phyloP scores from a whole-genome alignment of 2,797 vertebrate genomes.

The Nyctibius grandis region DNA sequence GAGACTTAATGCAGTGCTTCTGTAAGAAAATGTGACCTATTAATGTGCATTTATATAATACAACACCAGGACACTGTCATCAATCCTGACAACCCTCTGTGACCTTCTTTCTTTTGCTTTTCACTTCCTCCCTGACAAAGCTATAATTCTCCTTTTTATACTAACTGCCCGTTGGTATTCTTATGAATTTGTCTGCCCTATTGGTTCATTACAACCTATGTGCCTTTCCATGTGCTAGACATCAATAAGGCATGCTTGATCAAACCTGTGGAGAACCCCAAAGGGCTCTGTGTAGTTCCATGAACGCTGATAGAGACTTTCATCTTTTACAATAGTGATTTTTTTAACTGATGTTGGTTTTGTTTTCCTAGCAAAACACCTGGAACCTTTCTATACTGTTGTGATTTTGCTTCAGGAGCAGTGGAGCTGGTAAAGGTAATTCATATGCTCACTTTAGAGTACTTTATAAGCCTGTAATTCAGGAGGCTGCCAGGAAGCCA shows the following conservation, averaged over 20 bases:
- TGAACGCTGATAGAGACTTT: constrained; percentile 11
- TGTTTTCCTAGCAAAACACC: constrained; percentile 66
- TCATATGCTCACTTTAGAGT: constrained; percentile 11
- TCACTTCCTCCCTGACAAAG: neutral
- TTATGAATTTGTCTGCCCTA: constrained; percentile 29
- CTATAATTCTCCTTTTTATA: constrained; percentile 18
- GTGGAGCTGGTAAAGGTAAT: constrained; percentile 88
- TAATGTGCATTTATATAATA: constrained; percentile 4
- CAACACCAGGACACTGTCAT: neutral
- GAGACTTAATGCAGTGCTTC: neutral
- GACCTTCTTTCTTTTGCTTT: constrained; percentile 32
- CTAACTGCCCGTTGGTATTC: constrained; percentile 24
- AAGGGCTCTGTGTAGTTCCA: constrained; percentile 6
- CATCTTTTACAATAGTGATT: constrained; percentile 35
- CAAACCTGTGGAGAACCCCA: constrained; percentile 32
- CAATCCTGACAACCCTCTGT: neutral
- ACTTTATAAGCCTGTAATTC: constrained; percentile 37
- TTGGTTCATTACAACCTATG: constrained; percentile 44
- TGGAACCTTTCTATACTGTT: constrained; percentile 86
- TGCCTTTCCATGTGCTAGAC: constrained; percentile 33
- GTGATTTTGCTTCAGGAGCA: constrained; percentile 88
- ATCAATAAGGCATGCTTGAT: constrained; percentile 25
- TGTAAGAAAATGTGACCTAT: constrained; percentile 1
- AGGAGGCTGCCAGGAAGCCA: constrained; percentile 39
- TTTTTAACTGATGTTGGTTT: constrained; percentile 42